Evolutionary conservation across 2,797 vertebrate species (phyloP), one percentile per base, ranked within the genome.

Genomic region (Ctenosaura bakeri): DNA sequence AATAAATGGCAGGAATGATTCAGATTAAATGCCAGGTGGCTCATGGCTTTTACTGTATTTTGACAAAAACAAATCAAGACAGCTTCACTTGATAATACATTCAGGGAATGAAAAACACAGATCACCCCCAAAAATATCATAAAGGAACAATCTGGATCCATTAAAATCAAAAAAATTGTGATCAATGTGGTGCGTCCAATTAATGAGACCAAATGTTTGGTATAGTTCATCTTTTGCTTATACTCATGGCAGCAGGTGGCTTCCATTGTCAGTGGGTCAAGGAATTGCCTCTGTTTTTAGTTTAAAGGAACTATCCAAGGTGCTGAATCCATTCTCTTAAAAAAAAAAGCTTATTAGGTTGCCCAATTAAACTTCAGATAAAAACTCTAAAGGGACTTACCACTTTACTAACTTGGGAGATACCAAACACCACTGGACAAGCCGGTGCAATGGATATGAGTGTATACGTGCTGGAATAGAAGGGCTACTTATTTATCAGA

Each of bases 11-110:
- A 96, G 92, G 87, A 83, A 89, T 94, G 90, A 96, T 94, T 96
- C 96, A 96, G 97, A 97, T 96, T 96, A 94, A 97, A 95, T 96
- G 95, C 97, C 96, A 97, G 91, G 86, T 96, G 85, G 79, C 89
- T 96, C 92, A 88, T 96, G 96, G 95, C 87, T 94, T 96, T 96
- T 94, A 93, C 93, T 92, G 93, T 90, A 93, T 86, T 95, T 95
- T 77, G 26, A 84, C 92, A 91, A 78, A 38, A 73, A 95, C 96
- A 96, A 93, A 92, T 92, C 96, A 95, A 95, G 94, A 93, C 85
- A 95, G 89, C 82, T 89, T 92, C 88, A 92, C 91, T 91, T 94
- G 89, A 92, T 95, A 95, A 94, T 94, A 74, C 84, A 88, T 92
- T 94, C 94, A 86, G 93, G 86, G 52, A 35, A 96, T 94, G 80